Evolutionary conservation across 2,888 invertebrate species (phyloP).

Genomic region (Elgonia sp.): DNA sequence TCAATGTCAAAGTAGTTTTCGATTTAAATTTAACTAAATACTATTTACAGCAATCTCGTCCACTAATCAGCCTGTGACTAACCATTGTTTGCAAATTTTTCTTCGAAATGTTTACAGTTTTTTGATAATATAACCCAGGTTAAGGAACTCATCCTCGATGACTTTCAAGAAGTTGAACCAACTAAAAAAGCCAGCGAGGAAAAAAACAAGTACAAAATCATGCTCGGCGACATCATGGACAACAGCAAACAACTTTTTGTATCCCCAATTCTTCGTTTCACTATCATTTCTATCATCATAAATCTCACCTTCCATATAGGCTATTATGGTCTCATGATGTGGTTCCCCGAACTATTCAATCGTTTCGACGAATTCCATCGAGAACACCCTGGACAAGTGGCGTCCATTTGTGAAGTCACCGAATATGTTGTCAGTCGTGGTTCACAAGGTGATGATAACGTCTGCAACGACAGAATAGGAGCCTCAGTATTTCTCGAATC

Average conservation of each 20-base stretch:
- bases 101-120: constrained; percentile 71
- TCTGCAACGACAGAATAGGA: constrained; percentile 92
- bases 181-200: constrained; percentile 86
- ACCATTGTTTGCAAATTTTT: constrained; percentile 62
- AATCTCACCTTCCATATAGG: constrained; percentile 98
- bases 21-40: too few relatives aligned
- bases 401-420: constrained; percentile 92
- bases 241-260: constrained; percentile 94
- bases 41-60: constrained; percentile 29
- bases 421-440: constrained; percentile 91
- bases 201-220: constrained; percentile 90
- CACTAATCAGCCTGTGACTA: constrained; percentile 68
- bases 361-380: constrained; percentile 94
- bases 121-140: constrained; percentile 82
- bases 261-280: constrained; percentile 94
- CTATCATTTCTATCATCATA: constrained; percentile 94
- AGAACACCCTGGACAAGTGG: constrained; percentile 88
- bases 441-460: constrained; percentile 88
- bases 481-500: constrained; percentile 95
- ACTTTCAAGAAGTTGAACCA: constrained; percentile 82
- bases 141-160: constrained; percentile 86
- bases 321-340: constrained; percentile 98
- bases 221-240: constrained; percentile 92
- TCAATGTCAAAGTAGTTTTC: too few relatives aligned
- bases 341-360: constrained; percentile 98